Conservation (phyloP, 2,888 invertebrate species). For the Pemphredon lugubris region DNA sequence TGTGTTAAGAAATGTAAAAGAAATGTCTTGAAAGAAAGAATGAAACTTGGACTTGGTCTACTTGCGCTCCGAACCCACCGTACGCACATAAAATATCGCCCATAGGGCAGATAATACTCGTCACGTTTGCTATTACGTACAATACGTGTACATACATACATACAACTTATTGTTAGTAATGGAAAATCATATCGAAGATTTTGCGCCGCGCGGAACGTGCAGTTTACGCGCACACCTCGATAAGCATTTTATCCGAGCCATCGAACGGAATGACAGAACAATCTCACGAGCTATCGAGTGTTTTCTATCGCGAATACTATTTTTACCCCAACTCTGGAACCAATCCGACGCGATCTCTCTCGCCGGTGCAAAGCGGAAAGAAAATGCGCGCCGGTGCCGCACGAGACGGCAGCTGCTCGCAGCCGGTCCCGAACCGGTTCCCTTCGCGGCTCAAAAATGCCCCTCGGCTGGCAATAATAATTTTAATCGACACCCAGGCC, state of each 20-base stretch:
- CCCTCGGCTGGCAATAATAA: conserved; percentile 71
- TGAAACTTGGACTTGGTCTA: no score
- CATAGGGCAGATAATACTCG: no score
- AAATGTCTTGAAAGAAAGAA: no score
- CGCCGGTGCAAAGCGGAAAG: conserved; percentile 45
- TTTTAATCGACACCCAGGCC: conserved; percentile 73
- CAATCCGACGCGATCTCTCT: conserved; percentile 29
- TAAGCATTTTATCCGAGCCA: not conserved
- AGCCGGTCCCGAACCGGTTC: conserved; percentile 61
- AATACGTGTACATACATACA: no score
- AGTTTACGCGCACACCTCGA: not conserved
- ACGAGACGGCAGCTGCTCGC: conserved; percentile 53
- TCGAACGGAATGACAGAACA: not conserved
- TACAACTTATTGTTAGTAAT: no score
- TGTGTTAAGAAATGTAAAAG: no score
- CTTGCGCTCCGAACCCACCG: no score
- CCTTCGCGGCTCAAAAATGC: conserved; percentile 69
- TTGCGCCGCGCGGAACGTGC: no score
- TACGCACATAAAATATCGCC: no score
- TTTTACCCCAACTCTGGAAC: conserved; percentile 8
- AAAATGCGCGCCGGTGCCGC: conserved; percentile 46
- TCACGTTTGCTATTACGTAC: no score
- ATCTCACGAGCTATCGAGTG: not conserved
- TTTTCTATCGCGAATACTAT: conserved; percentile 11
- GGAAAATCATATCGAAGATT: no score